These are phyloP conservation scores for Tachystola acroxantha DNA, from an alignment of 2,888 invertebrate species.

Conservation along the genomic window DNA sequence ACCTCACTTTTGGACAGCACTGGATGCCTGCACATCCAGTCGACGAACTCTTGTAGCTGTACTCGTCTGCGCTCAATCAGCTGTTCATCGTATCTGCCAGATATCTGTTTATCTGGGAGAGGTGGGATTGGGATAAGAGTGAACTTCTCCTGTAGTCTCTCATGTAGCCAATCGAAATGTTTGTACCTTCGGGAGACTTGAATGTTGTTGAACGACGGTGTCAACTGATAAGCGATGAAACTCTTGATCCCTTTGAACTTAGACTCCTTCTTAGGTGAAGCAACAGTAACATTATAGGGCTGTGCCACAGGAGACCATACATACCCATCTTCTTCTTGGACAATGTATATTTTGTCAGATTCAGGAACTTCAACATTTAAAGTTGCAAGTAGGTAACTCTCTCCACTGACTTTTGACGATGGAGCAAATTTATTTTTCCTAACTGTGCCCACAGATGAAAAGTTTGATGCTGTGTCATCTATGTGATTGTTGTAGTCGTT, in stretches of 20 bases:
- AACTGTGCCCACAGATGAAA: slow-evolving; percentile 81
- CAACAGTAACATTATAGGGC: slow-evolving; percentile 90
- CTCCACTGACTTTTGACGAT: slow-evolving; percentile 93
- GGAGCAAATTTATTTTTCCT: slow-evolving; percentile 91
- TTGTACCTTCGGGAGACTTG: slow-evolving; percentile 97
- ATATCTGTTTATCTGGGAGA: slow-evolving; percentile 98
- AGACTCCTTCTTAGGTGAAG: slow-evolving; percentile 97
- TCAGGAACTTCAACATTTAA: slow-evolving; percentile 83
- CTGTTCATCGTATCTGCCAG: slow-evolving; percentile 97
- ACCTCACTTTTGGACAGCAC: slow-evolving; percentile 94
- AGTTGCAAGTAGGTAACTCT: slow-evolving; percentile 91
- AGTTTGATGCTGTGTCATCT: slow-evolving; percentile 75
- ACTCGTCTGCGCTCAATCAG: slow-evolving; percentile 96
- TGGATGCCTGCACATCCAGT: slow-evolving; percentile 98
- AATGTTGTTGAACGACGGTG: slow-evolving; percentile 95
- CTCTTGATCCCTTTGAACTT: slow-evolving; percentile 98
- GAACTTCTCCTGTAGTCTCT: slow-evolving; percentile 95
- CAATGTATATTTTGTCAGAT: slow-evolving; percentile 83
- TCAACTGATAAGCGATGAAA: slow-evolving; percentile 97
- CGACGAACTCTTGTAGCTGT: slow-evolving; percentile 96
- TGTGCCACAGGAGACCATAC: slow-evolving; percentile 87
- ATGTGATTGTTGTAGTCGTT: slow-evolving; percentile 63
- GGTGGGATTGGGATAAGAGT: slow-evolving; percentile 97
- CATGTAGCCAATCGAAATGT: slow-evolving; percentile 99
- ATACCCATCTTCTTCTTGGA: slow-evolving; percentile 85